A percentile compares a stretch with the other conserved stretches of the same genome.
phyloP scores from a whole-genome alignment of 2,888 invertebrate species.

The Limnephilus auricula region DNA sequence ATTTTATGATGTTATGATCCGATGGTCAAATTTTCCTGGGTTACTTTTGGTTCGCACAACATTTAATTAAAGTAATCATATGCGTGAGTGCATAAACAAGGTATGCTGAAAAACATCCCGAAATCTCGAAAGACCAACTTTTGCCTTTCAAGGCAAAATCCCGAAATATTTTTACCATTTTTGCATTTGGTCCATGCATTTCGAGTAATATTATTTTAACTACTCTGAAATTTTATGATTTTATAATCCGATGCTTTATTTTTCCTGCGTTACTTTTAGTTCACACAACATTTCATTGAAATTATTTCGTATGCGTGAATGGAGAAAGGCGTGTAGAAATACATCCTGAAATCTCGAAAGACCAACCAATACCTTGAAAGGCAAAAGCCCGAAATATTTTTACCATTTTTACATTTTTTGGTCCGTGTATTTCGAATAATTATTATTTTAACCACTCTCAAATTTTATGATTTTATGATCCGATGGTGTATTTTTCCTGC shows the following conservation, averaged over 20 bases:
- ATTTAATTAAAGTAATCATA: background rate
- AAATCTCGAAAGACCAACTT: background rate
- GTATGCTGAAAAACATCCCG: background rate
- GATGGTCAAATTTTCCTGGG: background rate
- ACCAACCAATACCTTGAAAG: background rate
- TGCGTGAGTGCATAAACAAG: background rate
- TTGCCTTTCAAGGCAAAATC: too few species aligned
- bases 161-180: too few species aligned
- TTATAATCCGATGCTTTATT: too few species aligned
- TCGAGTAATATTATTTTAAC: too few species aligned
- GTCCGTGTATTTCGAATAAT: too few species aligned
- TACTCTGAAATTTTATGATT: too few species aligned
- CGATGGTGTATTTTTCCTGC: background rate
- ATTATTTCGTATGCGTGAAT: background rate
- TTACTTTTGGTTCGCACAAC: background rate
- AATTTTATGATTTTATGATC: too few species aligned
- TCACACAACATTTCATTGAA: background rate
- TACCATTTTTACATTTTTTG: too few species aligned
- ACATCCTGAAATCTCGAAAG: background rate
- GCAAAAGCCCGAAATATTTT: background rate
- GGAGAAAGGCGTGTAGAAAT: background rate
- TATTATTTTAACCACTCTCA: too few species aligned
- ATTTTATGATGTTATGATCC: too few species aligned
- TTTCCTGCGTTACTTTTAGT: background rate
- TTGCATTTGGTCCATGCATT: too few species aligned